These are phyloP conservation scores for Siniperca obscura DNA, from an alignment of 2,797 vertebrate species.

Conservation along the genomic window DNA sequence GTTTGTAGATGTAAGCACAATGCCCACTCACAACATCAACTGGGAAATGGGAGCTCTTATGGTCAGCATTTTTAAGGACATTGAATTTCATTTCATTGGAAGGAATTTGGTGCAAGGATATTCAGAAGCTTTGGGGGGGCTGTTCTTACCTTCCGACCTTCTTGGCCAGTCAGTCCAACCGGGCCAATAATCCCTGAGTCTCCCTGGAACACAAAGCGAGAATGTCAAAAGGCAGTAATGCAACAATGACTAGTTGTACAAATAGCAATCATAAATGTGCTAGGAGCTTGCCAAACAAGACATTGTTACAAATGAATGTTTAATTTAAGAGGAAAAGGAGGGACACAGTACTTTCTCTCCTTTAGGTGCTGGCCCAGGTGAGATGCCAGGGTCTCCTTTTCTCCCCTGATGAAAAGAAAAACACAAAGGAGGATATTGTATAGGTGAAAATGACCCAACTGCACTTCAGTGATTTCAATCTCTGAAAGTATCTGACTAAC, in stretches of 20 bases:
- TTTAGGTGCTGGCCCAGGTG: constrained; percentile 91
- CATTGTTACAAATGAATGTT: constrained; percentile 13
- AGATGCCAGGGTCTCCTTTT: constrained; percentile 95
- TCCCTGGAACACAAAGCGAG: constrained; percentile 85
- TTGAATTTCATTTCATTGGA: not conserved
- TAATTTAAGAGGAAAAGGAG: constrained; percentile 9
- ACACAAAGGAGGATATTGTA: constrained; percentile 41
- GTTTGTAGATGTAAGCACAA: constrained; percentile 12
- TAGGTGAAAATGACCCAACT: constrained; percentile 1
- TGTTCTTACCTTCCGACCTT: constrained; percentile 91
- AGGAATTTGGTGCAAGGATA: not conserved
- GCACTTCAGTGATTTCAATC: constrained; percentile 18
- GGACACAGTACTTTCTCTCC: constrained; percentile 90
- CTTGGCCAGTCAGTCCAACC: constrained; percentile 88
- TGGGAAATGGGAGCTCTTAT: not conserved
- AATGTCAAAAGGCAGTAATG: constrained; percentile 22
- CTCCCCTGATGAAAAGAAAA: constrained; percentile 85
- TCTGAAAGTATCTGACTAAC: not conserved
- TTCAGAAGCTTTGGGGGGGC: not conserved
- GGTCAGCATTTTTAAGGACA: not conserved
- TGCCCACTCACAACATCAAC: not conserved
- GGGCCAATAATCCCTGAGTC: constrained; percentile 90
- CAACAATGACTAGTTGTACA: not conserved
- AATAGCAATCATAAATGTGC: constrained; percentile 6
- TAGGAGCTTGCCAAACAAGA: constrained; percentile 7